These are phyloP conservation scores for Meandrusa payeni DNA, from an alignment of 2,888 invertebrate genomes.

Conservation along the genomic window DNA sequence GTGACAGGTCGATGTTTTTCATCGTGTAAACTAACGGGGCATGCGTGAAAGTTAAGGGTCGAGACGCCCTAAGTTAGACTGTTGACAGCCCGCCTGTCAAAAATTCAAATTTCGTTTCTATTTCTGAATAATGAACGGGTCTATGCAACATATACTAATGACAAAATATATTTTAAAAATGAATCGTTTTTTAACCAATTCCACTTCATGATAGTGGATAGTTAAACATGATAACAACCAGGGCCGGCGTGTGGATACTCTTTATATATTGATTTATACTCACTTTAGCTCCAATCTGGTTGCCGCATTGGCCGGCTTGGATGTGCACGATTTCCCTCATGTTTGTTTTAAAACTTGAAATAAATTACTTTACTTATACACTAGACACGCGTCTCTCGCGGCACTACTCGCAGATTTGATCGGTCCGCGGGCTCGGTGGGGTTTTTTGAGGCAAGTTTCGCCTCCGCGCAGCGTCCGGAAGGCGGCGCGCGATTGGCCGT, in stretches of 20 bases:
- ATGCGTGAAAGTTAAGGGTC: slow-evolving; percentile 17
- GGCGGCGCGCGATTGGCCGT: slow-evolving; percentile 56
- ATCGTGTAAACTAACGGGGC: slow-evolving; percentile 1
- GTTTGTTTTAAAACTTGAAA: slow-evolving; percentile 64
- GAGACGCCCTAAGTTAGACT: slow-evolving; percentile 11
- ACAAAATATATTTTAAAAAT: no score
- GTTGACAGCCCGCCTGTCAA: slow-evolving; percentile 31
- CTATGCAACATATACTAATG: slow-evolving; percentile 43
- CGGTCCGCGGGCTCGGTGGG: slow-evolving; percentile 51
- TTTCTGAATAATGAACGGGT: slow-evolving; percentile 45
- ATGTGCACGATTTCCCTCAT: slow-evolving; percentile 93
- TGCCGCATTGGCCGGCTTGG: slow-evolving; percentile 92
- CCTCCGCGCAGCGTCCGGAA: slow-evolving; percentile 62
- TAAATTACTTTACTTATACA: slow-evolving; percentile 62
- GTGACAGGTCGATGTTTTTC: not conserved
- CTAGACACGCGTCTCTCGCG: slow-evolving; percentile 71
- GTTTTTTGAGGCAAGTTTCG: slow-evolving; percentile 72
- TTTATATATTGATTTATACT: no score
- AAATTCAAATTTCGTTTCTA: slow-evolving; percentile 40
- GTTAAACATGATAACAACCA: no score
- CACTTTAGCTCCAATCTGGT: slow-evolving; percentile 84
- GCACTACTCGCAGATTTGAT: slow-evolving; percentile 71
- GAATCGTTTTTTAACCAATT: not conserved
- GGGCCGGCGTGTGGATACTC: no score
- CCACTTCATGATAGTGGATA: slow-evolving; percentile 5